Evolutionary conservation across 2,113 vertebrate genomes (phyloP), one percentile per base, ranked within the genome.

Genomic region (Sapayoa aenigma): DNA sequence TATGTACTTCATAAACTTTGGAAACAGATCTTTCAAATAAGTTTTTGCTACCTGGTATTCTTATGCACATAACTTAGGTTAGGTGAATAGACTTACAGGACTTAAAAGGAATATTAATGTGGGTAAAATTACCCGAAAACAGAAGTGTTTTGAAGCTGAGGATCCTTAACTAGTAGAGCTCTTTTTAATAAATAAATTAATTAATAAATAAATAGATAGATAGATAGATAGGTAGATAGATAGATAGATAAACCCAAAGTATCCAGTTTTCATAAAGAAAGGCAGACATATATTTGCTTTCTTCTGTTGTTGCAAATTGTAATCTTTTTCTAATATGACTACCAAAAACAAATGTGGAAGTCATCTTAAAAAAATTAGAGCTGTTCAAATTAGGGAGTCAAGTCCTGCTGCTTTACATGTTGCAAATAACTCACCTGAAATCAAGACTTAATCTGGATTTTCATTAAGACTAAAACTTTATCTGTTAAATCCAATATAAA

Each of bases 1-100:
- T 93, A 93, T 47, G 28, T 88, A 52, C 79, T 90, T 96, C 52
- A 55, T 91, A 91, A 92, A 63, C 75, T 88, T 95, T 92, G 90
- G 90, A 94, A 94, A 60, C 46, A 83, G 49, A 83, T 92, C 90
- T 90, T 93, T 95, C 79, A 86, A 85, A 3, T 66, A 88, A 88
- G 60, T 81, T 23, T 87, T 96, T 90, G 71, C 79, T 94, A 46
- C 27, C 39, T 94, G 46, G 42, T 86, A 71, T 89, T 96, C 63
- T 88, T 92, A 92, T 19, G 46, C 47, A 35, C 9, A 42, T 93
- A 69, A 55, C 55, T 83, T 67, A 75, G 23, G 66, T 76, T 92
- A 62, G 59, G 55, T 92, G 73, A 86, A 59, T 74, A 88, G 68
- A 84, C 55, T 93, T 35, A 55, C 16, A 89, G 59, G 42, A 95